A percentile compares a stretch with the other conserved stretches of the same genome.
These are phyloP conservation scores for Cephus rjabovi DNA, from an alignment of 2,888 invertebrate genomes.

Conservation along the genomic window DNA sequence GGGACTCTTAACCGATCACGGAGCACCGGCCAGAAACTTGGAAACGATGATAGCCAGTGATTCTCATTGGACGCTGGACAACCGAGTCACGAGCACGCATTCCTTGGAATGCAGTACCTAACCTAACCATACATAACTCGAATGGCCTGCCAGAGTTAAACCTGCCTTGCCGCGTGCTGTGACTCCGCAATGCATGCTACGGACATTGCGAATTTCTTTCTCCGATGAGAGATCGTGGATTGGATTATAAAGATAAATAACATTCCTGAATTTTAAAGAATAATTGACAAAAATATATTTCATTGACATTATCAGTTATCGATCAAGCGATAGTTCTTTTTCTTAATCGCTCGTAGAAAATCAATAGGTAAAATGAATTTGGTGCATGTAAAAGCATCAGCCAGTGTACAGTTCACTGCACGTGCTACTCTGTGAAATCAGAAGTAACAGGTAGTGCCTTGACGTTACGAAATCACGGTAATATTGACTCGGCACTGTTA, in stretches of 20 bases:
- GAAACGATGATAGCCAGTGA: background rate
- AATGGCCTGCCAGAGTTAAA: background rate
- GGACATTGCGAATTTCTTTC: background rate
- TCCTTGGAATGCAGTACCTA: constrained; percentile 4
- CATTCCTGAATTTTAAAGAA: background rate
- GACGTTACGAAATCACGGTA: background rate
- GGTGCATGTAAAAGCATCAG: background rate
- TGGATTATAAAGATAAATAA: background rate
- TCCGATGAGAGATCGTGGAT: background rate
- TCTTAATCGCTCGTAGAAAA: background rate
- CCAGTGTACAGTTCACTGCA: background rate
- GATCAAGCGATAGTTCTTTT: background rate
- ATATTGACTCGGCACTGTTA: background rate
- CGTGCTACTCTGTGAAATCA: background rate
- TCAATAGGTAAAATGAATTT: background rate
- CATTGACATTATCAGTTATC: background rate
- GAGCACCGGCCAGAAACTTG: background rate
- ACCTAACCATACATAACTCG: background rate
- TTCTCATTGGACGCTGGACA: background rate
- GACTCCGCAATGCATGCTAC: background rate
- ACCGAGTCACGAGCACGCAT: background rate
- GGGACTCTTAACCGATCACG: background rate
- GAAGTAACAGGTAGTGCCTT: background rate
- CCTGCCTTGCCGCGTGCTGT: background rate
- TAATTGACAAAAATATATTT: background rate